These are phyloP conservation scores for Melinopterus prodromus DNA, from an alignment of 2,888 invertebrate genomes.

Conservation along the genomic window DNA sequence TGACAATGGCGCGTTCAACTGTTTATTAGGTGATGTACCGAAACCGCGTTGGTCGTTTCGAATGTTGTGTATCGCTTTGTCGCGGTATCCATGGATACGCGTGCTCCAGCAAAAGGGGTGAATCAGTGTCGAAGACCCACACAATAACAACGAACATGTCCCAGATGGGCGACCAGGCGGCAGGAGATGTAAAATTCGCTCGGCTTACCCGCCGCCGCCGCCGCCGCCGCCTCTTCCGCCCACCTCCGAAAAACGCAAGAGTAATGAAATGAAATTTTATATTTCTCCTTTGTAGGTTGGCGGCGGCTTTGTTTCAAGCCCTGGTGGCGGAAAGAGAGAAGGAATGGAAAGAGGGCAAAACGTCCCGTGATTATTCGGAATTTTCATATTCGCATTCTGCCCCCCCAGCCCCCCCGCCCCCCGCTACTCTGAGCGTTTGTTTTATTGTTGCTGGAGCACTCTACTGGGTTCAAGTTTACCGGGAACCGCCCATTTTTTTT, in stretches of 20 bases:
- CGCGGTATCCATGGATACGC: slow-evolving; percentile 19
- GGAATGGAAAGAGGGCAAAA: slow-evolving; percentile 11
- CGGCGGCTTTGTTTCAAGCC: slow-evolving; percentile 11
- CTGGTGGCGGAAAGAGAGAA: neutral
- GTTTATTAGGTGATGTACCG: neutral
- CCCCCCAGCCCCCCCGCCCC: neutral
- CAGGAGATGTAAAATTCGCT: slow-evolving; percentile 18
- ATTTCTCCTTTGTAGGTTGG: slow-evolving; percentile 33
- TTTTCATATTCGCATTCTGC: slow-evolving; percentile 28
- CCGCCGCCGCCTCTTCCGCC: slow-evolving; percentile 20
- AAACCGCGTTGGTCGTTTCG: neutral
- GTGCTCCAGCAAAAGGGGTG: slow-evolving; percentile 18
- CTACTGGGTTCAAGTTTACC: slow-evolving; percentile 20
- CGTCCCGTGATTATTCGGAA: slow-evolving; percentile 30
- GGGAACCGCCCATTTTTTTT: neutral
- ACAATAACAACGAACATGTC: slow-evolving; percentile 16
- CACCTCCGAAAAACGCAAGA: slow-evolving; percentile 7
- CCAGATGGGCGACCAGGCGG: slow-evolving; percentile 15
- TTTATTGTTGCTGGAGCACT: slow-evolving; percentile 26
- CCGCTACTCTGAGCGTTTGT: slow-evolving; percentile 11
- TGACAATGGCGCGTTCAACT: too few relatives aligned
- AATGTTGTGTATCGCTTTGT: neutral
- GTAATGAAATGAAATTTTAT: slow-evolving; percentile 37
- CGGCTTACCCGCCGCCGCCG: slow-evolving; percentile 9
- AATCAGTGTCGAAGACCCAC: slow-evolving; percentile 11